Base-by-base conservation (phyloP, 64 coral and sea anemone species). In the Actinia tenebrosa region DNA sequence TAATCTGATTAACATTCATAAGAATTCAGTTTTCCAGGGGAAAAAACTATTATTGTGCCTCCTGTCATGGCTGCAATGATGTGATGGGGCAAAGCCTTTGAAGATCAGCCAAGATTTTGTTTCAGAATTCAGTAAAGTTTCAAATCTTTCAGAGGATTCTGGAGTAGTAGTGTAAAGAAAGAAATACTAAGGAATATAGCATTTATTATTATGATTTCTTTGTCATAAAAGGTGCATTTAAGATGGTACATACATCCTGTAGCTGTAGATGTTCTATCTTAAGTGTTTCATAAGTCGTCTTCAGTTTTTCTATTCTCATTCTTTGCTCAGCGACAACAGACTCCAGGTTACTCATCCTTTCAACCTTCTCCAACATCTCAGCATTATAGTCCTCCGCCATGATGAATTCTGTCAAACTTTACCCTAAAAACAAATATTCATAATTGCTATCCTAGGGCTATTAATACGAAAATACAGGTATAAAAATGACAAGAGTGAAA, bases 221-320 rank as follows among this genome's bases (percentile, higher is more conserved):
- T 47, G 6, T 47, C 46, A 47, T 47, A 47, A 47, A 47, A 47
- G 6, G 6, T 47, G 6, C 6, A 47, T 47, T 47, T 56, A 56
- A 1, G 55, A 37, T n/a, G 43, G 22, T 46, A 91, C 97, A 92
- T 84, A 99, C 97, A 90, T 99, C 97, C 90, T 99, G 89, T 11
- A 99, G 91, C 86, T 99, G 97, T n/a, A 99, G 60, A 83, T 99
- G 97, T 78, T 99, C 90, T 78, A 93, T 93, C 63, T 99, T 99
- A 1, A 99, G 82, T 66, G 92, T 93, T 89, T 99, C 97, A 87
- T 99, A 99, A 10, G 97, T 99, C 5, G 97, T 99, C 46, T 95
- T 95, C 15, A 99, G 55, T 71, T 99, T 99, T 56, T 99, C 97
- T 27, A 99, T 99, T 68, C 93, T 95, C 91, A 99, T 99, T 84